Evolutionary conservation across 2,888 invertebrate species (phyloP).

Genomic region (Cheilosia variabilis): DNA sequence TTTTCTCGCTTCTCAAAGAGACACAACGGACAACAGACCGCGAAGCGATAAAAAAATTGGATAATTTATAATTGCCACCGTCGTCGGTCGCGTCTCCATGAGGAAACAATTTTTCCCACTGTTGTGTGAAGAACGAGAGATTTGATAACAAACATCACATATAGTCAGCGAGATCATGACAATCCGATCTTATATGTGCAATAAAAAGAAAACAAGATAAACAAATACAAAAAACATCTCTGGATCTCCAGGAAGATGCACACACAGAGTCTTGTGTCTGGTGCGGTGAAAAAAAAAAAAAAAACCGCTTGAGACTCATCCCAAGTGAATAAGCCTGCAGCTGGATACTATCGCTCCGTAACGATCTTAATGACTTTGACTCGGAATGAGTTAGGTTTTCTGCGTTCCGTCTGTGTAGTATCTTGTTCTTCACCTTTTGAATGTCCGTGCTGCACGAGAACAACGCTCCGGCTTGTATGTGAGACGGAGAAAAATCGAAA

Average conservation of each 20-base stretch:
- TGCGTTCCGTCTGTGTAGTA: constrained; percentile 34
- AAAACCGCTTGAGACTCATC: constrained; percentile 27
- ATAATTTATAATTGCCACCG: constrained; percentile 74
- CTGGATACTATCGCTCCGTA: constrained; percentile 72
- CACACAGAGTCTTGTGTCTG: constrained; percentile 25
- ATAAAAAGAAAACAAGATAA: constrained; percentile 64
- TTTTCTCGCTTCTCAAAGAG: constrained; percentile 26
- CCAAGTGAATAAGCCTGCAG: constrained; percentile 65
- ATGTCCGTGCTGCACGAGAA: constrained; percentile 67
- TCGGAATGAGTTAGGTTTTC: constrained; percentile 68
- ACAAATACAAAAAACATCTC: constrained; percentile 46
- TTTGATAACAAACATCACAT: constrained; percentile 61
- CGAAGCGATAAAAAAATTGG: constrained; percentile 30
- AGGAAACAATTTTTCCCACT: constrained; percentile 72
- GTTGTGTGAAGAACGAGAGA: constrained; percentile 47
- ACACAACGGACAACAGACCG: constrained; percentile 11
- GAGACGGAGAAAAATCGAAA: constrained; percentile 61
- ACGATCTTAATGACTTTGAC: constrained; percentile 74
- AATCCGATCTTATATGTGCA: constrained; percentile 68
- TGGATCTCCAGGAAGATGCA: constrained; percentile 62
- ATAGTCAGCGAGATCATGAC: constrained; percentile 46
- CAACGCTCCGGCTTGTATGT: constrained; percentile 55
- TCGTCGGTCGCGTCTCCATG: constrained; percentile 31
- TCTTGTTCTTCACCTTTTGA: constrained; percentile 55
- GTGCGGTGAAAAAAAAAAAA: constrained; percentile 8